These are phyloP conservation scores for Martes martes DNA, from an alignment of 2,113 vertebrate genomes.

Conservation along the genomic window DNA sequence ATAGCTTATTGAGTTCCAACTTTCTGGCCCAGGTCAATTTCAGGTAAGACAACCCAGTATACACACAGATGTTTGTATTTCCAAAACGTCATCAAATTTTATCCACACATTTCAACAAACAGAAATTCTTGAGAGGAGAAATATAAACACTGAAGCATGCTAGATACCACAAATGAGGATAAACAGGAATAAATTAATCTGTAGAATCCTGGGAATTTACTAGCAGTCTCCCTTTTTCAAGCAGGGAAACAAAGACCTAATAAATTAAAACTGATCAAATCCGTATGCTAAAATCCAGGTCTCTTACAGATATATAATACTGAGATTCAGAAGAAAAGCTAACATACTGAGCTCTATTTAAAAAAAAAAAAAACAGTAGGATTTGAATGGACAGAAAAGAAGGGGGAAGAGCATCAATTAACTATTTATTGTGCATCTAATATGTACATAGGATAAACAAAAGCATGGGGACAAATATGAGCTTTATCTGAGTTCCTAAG, in stretches of 20 bases:
- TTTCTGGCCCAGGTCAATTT: background rate
- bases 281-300: background rate
- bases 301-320: background rate
- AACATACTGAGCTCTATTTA: background rate
- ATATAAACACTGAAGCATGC: background rate
- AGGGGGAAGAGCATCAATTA: background rate
- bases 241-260: background rate
- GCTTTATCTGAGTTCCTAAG: background rate
- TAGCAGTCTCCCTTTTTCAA: background rate
- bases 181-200: background rate
- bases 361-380: background rate
- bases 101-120: conserved; percentile 1
- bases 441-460: conserved; percentile 1
- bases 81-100: background rate
- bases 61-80: background rate
- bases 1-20: background rate
- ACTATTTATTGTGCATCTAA: background rate
- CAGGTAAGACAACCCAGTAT: background rate
- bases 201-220: background rate
- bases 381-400: background rate
- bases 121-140: background rate
- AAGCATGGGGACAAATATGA: background rate
- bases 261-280: conserved; percentile 13
- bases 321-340: background rate
- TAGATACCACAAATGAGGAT: background rate